Evolutionary conservation across 2,888 invertebrate species (phyloP).

Genomic region (Cotesia congregata): DNA sequence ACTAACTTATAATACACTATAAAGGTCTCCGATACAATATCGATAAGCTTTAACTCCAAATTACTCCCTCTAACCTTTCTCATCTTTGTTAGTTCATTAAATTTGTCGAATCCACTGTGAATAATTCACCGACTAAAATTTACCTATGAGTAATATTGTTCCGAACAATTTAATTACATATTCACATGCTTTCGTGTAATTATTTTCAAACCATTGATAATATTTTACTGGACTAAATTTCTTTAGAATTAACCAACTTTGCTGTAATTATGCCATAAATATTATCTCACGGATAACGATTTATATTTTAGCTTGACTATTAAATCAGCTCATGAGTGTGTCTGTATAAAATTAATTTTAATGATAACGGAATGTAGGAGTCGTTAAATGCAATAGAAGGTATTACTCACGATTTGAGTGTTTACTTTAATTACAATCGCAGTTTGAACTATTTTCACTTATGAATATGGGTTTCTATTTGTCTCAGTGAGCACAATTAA

Average conservation of each 20-base stretch:
- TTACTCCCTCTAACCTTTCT: constrained; percentile 18
- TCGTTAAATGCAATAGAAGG: too few relatives aligned
- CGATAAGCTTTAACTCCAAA: not conserved
- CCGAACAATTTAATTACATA: constrained; percentile 12
- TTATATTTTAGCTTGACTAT: too few relatives aligned
- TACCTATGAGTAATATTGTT: constrained; percentile 16
- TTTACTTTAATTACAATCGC: too few relatives aligned
- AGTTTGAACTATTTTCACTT: too few relatives aligned
- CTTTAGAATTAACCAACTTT: not conserved
- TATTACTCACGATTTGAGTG: too few relatives aligned
- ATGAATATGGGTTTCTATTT: too few relatives aligned
- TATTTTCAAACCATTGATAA: not conserved
- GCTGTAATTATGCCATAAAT: too few relatives aligned
- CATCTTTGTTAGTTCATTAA: not conserved
- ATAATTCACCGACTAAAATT: not conserved
- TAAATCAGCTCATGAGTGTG: too few relatives aligned
- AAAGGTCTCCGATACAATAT: not conserved
- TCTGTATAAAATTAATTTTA: too few relatives aligned
- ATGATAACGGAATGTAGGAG: too few relatives aligned
- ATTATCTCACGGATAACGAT: too few relatives aligned
- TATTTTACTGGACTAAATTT: not conserved
- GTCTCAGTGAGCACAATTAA: too few relatives aligned
- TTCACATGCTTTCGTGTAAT: not conserved
- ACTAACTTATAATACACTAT: not conserved
- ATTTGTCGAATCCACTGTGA: not conserved